Evolutionary conservation across 2,113 vertebrate genomes (phyloP), one percentile per base, ranked within the genome.

Genomic region (Chlorocebus sabaeus): DNA sequence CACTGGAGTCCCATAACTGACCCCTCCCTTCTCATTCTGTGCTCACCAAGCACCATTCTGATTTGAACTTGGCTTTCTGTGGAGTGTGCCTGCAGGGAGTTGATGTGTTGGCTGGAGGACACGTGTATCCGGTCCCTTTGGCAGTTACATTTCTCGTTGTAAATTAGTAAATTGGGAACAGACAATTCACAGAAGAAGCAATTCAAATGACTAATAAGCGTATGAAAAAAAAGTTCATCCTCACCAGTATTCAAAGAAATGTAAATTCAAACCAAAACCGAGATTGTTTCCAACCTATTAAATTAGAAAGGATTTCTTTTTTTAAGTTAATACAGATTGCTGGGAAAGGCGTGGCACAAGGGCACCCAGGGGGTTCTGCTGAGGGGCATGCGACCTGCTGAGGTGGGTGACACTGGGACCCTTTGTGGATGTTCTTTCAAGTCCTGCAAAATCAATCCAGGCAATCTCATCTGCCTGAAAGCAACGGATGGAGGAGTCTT

Each of bases 131-230:
- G 61, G 92, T 93, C 68, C 91, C 72, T 84, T 92, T 96, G 98
- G 97, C 97, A 97, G 96, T 86, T 90, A 86, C 32, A 79, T 82
- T 93, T 96, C 73, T 97, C 3, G 1, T 30, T 89, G 96, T 83
- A 87, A 97, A 97, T 98, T 91, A 98, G 97, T 92, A 97, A 97
- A 97, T 97, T 98, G 95, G 87, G 97, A 98, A 96, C 97, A 98
- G 97, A 97, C 75, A 91, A 50, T 95, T 93, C 79, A 61, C 90
- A 96, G 97, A 96, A 96, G 92, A 96, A 96, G 93, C 70, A 35
- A 87, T 59, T 70, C 95, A 30, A 93, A 95, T 95, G 97, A 98
- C 83, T 95, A 95, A 96, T 82, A 91, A 96, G 83, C 70, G 61
- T 40, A 43, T 45, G 90, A 89, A 84, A 89, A 89, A 95, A 83